phyloP scores from a whole-genome alignment of 2,113 vertebrate species.

The Sylvietta virens region DNA sequence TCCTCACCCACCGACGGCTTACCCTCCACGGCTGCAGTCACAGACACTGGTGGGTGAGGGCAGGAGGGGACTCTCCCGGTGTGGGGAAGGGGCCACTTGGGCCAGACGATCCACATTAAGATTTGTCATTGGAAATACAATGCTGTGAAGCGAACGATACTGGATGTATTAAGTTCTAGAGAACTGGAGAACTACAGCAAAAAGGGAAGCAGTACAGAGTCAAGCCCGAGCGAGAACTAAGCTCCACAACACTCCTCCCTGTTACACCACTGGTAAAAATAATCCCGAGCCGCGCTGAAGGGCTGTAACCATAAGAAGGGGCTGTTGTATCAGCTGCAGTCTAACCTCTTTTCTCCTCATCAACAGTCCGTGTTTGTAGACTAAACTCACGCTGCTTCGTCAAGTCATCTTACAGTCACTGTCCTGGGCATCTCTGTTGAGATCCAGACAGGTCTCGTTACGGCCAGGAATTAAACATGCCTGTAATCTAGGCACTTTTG shows the following conservation, averaged over 20 bases:
- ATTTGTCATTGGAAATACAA: background rate
- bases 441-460: background rate
- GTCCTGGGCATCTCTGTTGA: background rate
- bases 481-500: background rate
- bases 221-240: background rate
- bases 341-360: background rate
- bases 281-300: background rate
- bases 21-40: background rate
- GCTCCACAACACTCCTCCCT: background rate
- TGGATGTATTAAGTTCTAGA: background rate
- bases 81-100: background rate
- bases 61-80: rapidly evolving
- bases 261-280: background rate
- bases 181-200: background rate
- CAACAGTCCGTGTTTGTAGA: background rate
- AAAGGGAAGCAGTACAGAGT: background rate
- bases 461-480: background rate
- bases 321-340: background rate
- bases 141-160: background rate
- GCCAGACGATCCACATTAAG: background rate
- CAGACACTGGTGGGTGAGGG: background rate
- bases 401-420: background rate
- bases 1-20: background rate
- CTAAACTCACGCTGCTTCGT: background rate
- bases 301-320: background rate